Evolutionary conservation across 2,113 vertebrate species (phyloP).

Genomic region (Zosterops lateralis): DNA sequence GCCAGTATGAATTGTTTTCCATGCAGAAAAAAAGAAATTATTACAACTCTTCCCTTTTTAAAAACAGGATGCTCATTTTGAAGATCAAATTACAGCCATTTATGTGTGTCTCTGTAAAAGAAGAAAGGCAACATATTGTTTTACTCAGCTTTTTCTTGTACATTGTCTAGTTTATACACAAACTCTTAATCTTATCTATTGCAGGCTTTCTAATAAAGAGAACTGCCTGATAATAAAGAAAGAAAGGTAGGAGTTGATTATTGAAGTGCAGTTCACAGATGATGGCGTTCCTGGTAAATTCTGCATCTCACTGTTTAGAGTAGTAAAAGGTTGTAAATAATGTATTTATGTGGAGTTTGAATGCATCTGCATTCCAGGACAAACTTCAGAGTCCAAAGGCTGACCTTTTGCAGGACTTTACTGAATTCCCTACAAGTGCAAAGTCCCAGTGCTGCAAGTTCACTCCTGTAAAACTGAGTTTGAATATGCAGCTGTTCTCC

Average conservation of each 20-base stretch:
- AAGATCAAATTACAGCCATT: slow-evolving; percentile 51
- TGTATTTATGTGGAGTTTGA: neutral
- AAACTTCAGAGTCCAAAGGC: neutral
- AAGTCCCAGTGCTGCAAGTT: neutral
- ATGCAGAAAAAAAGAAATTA: slow-evolving; percentile 35
- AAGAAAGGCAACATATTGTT: slow-evolving; percentile 39
- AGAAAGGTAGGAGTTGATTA: neutral
- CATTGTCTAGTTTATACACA: neutral
- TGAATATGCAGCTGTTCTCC: neutral
- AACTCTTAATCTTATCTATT: neutral
- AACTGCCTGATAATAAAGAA: neutral
- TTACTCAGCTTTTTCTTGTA: slow-evolving; percentile 30
- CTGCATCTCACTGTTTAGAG: neutral
- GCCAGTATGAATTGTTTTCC: slow-evolving; percentile 29
- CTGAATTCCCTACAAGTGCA: neutral
- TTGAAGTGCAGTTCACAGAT: neutral
- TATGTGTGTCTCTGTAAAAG: slow-evolving; percentile 31
- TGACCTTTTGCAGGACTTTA: neutral
- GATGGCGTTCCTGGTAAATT: neutral
- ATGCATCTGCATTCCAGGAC: neutral
- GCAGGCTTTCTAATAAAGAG: neutral
- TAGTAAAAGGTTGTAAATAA: neutral
- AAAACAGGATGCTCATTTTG: slow-evolving; percentile 33
- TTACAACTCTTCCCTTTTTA: slow-evolving; percentile 44
- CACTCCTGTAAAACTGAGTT: neutral